Evolutionary conservation across 2,797 vertebrate species (phyloP).

Genomic region (Amphiprion clarkii): DNA sequence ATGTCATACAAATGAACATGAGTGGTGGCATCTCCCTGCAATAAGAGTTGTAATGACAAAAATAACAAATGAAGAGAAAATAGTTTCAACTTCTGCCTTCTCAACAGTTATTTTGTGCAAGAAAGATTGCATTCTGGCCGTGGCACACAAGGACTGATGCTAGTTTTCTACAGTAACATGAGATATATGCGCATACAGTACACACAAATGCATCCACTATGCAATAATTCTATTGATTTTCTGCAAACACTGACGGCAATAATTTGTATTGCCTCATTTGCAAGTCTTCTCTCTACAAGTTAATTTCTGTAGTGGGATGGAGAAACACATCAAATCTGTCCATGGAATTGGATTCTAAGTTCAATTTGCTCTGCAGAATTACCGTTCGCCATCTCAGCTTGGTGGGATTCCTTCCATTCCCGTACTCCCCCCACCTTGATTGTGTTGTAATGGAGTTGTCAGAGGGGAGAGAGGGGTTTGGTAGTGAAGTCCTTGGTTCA

Average conservation of each 20-base stretch:
- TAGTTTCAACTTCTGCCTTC: background rate
- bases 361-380: conserved; percentile 74
- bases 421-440: conserved; percentile 8
- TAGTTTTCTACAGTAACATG: background rate
- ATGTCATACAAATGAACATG: background rate
- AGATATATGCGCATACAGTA: background rate
- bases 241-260: conserved; percentile 18
- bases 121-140: background rate
- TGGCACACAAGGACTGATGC: background rate
- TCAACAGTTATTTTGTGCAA: background rate
- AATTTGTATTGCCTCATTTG: conserved; percentile 48
- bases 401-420: conserved; percentile 44
- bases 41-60: background rate
- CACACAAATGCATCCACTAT: background rate
- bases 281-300: conserved; percentile 23
- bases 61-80: too few species aligned
- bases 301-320: conserved; percentile 43
- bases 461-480: conserved; percentile 41
- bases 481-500: conserved; percentile 49
- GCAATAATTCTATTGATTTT: conserved; percentile 12
- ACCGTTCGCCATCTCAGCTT: conserved; percentile 62
- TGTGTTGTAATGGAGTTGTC: conserved; percentile 67
- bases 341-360: conserved; percentile 70
- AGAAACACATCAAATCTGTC: conserved; percentile 61
- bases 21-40: background rate